A percentile compares a stretch with the other conserved stretches of the same genome.
Conservation (phyloP, 1,140 invertebrate genomes). For the Drosophila nigromelanica region DNA sequence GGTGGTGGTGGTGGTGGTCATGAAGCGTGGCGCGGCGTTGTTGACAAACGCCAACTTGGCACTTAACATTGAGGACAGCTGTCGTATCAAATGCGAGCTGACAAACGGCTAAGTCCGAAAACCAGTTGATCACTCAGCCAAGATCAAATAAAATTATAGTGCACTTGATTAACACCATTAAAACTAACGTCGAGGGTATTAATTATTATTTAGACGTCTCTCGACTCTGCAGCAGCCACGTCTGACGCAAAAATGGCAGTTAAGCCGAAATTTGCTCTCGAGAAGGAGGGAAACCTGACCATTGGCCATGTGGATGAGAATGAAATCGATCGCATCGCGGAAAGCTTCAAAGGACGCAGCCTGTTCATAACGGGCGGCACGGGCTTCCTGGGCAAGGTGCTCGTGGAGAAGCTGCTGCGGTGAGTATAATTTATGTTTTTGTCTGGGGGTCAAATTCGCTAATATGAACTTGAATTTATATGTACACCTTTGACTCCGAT, state of each 20-base stretch:
- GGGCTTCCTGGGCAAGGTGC: conserved; percentile 95
- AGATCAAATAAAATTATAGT: conserved; percentile 73
- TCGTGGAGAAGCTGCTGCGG: conserved; percentile 93
- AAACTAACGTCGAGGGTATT: conserved; percentile 14
- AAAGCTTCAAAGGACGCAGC: conserved; percentile 84
- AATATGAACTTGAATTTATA: no score
- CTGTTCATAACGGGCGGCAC: conserved; percentile 88
- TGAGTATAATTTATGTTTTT: conserved; percentile 62
- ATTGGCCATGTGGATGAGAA: conserved; percentile 71
- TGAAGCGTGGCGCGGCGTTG: conserved; percentile 20
- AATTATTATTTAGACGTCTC: no score
- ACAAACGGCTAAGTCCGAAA: conserved; percentile 13
- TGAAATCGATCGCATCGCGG: conserved; percentile 85
- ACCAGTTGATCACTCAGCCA: conserved; percentile 49
- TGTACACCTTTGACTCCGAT: no score
- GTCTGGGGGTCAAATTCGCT: no score
- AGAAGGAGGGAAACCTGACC: conserved; percentile 63
- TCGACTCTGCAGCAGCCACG: conserved; percentile 10
- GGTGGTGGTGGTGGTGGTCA: conserved; percentile 24
- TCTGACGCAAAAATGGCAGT: conserved; percentile 58
- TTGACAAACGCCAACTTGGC: conserved; percentile 27
- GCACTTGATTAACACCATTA: conserved; percentile 58
- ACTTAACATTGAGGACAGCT: conserved; percentile 43
- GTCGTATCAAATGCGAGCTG: conserved; percentile 5
- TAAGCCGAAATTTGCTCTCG: conserved; percentile 74